These are phyloP conservation scores for Lanius ludovicianus DNA, from an alignment of 2,113 vertebrate species.

Conservation along the genomic window DNA sequence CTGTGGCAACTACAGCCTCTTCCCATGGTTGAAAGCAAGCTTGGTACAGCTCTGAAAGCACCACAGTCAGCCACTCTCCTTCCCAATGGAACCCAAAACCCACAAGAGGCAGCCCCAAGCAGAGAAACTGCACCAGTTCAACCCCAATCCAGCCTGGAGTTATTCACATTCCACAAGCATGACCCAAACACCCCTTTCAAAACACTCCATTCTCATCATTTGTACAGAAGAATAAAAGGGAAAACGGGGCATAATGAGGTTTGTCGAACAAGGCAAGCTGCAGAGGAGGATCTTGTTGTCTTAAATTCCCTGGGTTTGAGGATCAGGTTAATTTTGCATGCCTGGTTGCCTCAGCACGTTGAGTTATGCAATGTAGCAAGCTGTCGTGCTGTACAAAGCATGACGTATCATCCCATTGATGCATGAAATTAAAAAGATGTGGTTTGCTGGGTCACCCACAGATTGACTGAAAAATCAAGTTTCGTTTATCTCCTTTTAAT, in stretches of 20 bases:
- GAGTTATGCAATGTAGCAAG: constrained; percentile 77
- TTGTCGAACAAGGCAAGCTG: constrained; percentile 13
- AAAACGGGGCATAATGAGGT: fast-evolving
- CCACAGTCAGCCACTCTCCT: neutral
- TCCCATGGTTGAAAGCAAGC: neutral
- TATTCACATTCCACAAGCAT: neutral
- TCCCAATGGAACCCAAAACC: neutral
- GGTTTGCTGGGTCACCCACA: constrained; percentile 75
- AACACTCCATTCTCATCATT: neutral
- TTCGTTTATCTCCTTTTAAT: constrained; percentile 72
- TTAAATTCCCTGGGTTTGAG: constrained; percentile 16
- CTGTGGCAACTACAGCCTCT: neutral
- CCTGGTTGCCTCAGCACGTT: constrained; percentile 62
- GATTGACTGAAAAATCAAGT: constrained; percentile 68
- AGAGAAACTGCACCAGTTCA: neutral
- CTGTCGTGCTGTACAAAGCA: constrained; percentile 69
- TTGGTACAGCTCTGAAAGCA: neutral
- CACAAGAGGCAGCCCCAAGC: neutral
- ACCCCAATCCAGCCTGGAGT: neutral
- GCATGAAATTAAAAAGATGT: constrained; percentile 83
- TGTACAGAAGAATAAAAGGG: neutral
- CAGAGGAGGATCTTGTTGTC: constrained; percentile 22
- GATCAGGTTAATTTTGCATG: constrained; percentile 66
- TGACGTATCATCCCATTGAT: constrained; percentile 67
- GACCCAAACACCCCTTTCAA: neutral